Evolutionary conservation across 2,797 vertebrate genomes (phyloP), one percentile per base, ranked within the genome.

Genomic region (Coregonus suidteri): DNA sequence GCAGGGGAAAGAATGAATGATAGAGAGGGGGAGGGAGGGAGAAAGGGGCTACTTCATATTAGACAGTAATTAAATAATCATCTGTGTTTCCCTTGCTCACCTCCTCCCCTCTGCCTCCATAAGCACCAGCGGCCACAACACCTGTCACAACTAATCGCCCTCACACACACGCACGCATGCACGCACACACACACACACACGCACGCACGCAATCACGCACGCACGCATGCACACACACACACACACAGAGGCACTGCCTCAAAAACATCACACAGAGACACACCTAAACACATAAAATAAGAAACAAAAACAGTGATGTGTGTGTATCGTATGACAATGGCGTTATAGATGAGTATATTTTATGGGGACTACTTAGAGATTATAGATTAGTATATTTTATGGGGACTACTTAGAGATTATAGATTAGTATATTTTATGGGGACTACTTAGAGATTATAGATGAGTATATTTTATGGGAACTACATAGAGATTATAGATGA

Each of bases 51-150:
- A 79, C 91, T 90, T 92, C 92, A 93, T 95, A 95, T 96, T 94
- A 96, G 92, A 92, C 90, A 87, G 89, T 96, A 96, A 97, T 97
- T 97, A 97, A 97, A 97, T 96, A 96, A 96, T 95, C 95, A 95
- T 47, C 41, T 47, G 41, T 88, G 92, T 95, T 96, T 93, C 93
- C 94, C 94, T 95, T 94, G 93, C 96, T 95, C 95, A 95, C 93
- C 92, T 92, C 93, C 94, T 84, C 90, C 83, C 86, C 89, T 47
- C 85, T 88, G 78, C 86, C 89, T 92, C 93, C 93, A 84, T 88
- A 82, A 96, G 84, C 90, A 94, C 90, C 93, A 94, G 93, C 89
- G 94, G 94, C 93, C 95, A 93, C 95, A 96, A 95, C 96, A 96
- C 95, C 96, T 97, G 96, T 97, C 96, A 96, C 91, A 93, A 94